Base-by-base conservation (phyloP, 2,113 vertebrate genomes). In the Ramphastos sulfuratus region DNA sequence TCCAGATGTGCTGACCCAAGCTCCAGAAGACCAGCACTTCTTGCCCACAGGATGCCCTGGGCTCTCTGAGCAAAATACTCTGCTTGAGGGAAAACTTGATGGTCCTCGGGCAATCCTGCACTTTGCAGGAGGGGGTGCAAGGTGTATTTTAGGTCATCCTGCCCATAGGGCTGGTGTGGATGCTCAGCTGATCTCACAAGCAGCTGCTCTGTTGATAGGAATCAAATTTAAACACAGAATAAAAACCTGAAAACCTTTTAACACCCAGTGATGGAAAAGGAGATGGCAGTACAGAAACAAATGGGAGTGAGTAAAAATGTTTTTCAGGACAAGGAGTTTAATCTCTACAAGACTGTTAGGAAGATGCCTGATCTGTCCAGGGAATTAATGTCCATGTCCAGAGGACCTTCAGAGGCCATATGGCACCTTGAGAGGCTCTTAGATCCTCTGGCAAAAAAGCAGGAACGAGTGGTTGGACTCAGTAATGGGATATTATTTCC, bases 291-390 rank as follows among this genome's bases (percentile, higher is more conserved):
- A 42, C 48, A 71, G 66, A 86, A 81, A 75, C 66, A 82, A 84
- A 69, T 14, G 0, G 2, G 31, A 64, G 18, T 74, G 33, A 44
- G 54, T 21, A 60, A 84, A 46, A 37, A 3, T 14, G 31, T 10
- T 89, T 87, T 87, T 79, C 61, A 65, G 74, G 66, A 50, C 87
- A 89, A 94, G 54, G 81, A 87, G 87, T 94, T 93, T 85, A 78
- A 91, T 81, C 63, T 79, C 75, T 37, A 60, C 56, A 77, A 67
- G 74, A 48, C 31, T 60, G 66, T 69, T 66, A 91, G 74, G 88
- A 92, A 78, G 59, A 13, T 3, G 15, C 44, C 66, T 89, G 65
- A 64, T 65, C 61, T 82, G 39, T 33, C 59, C 39, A 54, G 33
- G 39, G 63, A 87, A 21, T 30, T 78, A 65, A 78, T 78, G 66